Conservation (phyloP, 30 jellyfish, hydroid and myxozoan species). For the Cassiopea xamachana region DNA sequence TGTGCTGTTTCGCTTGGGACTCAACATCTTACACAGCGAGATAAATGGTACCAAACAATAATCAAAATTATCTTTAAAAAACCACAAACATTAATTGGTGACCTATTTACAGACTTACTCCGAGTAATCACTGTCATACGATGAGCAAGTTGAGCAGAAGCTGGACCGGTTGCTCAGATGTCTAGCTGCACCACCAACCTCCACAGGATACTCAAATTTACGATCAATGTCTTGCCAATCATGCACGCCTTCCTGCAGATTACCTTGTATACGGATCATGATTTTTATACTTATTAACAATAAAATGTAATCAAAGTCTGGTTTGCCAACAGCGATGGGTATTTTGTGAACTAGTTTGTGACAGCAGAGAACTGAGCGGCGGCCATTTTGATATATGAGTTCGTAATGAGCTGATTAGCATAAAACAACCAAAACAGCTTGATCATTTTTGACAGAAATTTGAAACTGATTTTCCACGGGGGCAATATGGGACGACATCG, state of each 20-base stretch:
- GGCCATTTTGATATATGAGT: conserved; percentile 82
- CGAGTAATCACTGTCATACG: conserved; percentile 73
- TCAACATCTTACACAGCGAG: too few relatives aligned
- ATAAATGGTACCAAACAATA: too few relatives aligned
- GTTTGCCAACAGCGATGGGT: background rate
- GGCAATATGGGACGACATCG: background rate
- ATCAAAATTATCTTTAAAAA: too few relatives aligned
- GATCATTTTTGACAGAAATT: conserved; percentile 4
- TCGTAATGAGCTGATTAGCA: conserved; percentile 75
- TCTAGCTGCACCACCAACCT: conserved; percentile 22
- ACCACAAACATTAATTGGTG: too few relatives aligned
- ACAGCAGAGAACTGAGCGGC: conserved; percentile 49
- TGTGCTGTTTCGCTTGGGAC: too few relatives aligned
- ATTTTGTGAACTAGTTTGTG: conserved; percentile 5
- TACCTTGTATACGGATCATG: conserved; percentile 58
- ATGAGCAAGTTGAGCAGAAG: conserved; percentile 75
- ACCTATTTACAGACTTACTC: conserved; percentile 49
- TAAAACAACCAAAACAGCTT: conserved; percentile 75
- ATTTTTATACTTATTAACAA: conserved; percentile 11
- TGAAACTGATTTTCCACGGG: conserved; percentile 14
- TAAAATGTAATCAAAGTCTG: background rate
- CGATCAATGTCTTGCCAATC: conserved; percentile 63
- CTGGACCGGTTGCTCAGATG: conserved; percentile 78
- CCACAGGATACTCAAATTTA: conserved; percentile 15
- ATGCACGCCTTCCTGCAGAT: conserved; percentile 43